phyloP scores from a whole-genome alignment of 2,113 vertebrate genomes.

The Barbus barbus region DNA sequence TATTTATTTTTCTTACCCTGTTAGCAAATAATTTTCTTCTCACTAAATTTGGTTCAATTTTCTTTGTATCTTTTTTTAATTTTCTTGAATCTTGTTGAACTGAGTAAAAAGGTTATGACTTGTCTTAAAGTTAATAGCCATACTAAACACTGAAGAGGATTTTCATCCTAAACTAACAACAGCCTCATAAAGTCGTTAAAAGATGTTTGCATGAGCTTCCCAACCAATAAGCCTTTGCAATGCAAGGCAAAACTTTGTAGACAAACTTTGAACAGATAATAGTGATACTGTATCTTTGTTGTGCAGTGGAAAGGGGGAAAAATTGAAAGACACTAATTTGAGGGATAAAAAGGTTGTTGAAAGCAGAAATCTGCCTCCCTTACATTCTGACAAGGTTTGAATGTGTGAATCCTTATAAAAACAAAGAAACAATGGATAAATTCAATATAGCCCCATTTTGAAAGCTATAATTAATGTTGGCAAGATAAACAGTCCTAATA shows the following conservation, averaged over 20 bases:
- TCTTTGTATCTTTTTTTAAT: background rate
- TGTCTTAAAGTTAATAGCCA: background rate
- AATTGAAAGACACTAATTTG: background rate
- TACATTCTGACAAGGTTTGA: background rate
- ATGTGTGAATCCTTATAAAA: background rate
- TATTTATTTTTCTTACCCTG: background rate
- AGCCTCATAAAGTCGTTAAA: background rate
- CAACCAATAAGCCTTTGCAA: background rate
- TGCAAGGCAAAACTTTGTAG: conserved; percentile 24
- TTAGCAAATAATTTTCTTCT: background rate
- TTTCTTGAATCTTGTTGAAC: no score
- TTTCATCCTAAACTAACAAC: background rate
- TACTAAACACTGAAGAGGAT: background rate
- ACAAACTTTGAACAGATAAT: background rate
- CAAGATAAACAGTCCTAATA: background rate
- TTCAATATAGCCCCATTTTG: background rate
- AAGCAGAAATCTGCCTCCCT: background rate
- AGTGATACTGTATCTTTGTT: background rate
- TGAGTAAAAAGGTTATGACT: background rate
- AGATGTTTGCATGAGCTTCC: conserved; percentile 2
- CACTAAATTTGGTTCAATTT: background rate
- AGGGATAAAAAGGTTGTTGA: background rate
- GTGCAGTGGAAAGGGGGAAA: background rate
- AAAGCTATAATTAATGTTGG: conserved; percentile 7
- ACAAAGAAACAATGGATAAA: background rate